A percentile compares a stretch with the other conserved stretches of the same genome.
These are phyloP conservation scores for Helicolenus hilgendorfi DNA, from an alignment of 2,797 vertebrate genomes.

Conservation along the genomic window DNA sequence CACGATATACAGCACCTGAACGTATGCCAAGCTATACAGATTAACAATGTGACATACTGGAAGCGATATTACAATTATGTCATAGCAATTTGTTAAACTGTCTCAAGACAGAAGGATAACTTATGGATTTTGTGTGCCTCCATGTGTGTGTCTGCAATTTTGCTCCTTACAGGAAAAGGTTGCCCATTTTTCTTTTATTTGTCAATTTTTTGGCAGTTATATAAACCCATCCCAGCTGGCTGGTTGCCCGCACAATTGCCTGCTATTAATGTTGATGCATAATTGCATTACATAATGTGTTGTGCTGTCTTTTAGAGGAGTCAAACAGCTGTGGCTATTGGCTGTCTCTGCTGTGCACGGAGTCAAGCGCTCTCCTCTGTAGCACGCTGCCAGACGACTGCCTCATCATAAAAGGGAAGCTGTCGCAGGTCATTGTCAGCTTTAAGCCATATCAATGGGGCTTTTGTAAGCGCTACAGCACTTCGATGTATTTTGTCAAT, in stretches of 20 bases:
- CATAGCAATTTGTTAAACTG: slow-evolving; percentile 81
- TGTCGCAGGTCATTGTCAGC: slow-evolving; percentile 69
- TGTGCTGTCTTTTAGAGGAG: slow-evolving; percentile 76
- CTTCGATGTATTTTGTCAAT: slow-evolving; percentile 55
- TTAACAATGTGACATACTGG: slow-evolving; percentile 80
- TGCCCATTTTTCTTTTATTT: slow-evolving; percentile 62
- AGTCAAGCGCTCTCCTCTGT: slow-evolving; percentile 49
- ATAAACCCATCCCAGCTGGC: slow-evolving; percentile 86
- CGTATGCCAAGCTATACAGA: slow-evolving; percentile 78
- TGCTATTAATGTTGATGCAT: slow-evolving; percentile 86
- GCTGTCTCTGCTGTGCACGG: slow-evolving; percentile 49
- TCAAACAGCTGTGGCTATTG: slow-evolving; percentile 80
- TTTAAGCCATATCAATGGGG: slow-evolving; percentile 62
- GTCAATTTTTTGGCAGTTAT: slow-evolving; percentile 79
- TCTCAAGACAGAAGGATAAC: slow-evolving; percentile 51
- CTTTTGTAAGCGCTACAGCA: slow-evolving; percentile 58
- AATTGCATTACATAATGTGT: slow-evolving; percentile 88
- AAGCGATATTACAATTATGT: slow-evolving; percentile 81
- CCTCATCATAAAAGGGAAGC: slow-evolving; percentile 59
- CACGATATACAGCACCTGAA: slow-evolving; percentile 73
- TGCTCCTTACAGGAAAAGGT: slow-evolving; percentile 60
- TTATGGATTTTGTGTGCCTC: slow-evolving; percentile 39
- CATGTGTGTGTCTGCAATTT: neutral
- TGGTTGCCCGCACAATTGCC: slow-evolving; percentile 85
- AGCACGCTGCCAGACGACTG: slow-evolving; percentile 48